Evolutionary conservation across 2,113 vertebrate genomes (phyloP).

Genomic region (Pygoscelis antarcticus): DNA sequence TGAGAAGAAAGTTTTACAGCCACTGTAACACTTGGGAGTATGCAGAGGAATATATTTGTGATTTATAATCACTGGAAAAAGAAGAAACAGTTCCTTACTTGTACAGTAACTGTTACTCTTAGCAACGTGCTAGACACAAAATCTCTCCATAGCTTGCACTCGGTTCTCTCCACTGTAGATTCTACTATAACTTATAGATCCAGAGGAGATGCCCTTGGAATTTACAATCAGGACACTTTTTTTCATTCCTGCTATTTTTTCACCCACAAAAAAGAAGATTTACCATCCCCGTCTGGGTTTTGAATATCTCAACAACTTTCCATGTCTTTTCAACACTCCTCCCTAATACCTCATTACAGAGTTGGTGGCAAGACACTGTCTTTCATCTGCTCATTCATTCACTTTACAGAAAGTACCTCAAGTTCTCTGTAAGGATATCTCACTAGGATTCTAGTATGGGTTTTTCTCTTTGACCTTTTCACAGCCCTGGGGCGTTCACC

Average conservation of each 20-base stretch:
- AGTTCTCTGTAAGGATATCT: background rate
- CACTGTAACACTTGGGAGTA: background rate
- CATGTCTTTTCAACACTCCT: constrained; percentile 28
- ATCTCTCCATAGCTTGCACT: background rate
- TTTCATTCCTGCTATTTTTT: background rate
- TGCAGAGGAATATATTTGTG: background rate
- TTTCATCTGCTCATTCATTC: constrained; percentile 47
- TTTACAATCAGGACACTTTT: background rate
- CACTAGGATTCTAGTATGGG: background rate
- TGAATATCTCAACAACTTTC: constrained; percentile 35
- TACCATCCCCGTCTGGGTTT: background rate
- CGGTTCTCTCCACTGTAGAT: background rate
- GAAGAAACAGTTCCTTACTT: background rate
- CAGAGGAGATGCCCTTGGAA: background rate
- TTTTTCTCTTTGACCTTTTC: constrained; percentile 29
- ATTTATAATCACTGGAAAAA: background rate
- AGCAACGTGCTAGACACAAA: background rate
- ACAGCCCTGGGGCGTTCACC: background rate
- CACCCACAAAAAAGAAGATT: background rate
- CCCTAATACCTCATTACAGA: constrained; percentile 33
- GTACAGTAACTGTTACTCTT: background rate
- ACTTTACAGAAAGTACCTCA: background rate
- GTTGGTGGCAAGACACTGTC: constrained; percentile 26
- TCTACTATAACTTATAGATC: background rate
- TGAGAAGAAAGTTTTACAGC: background rate